Conservation (phyloP, 2,888 invertebrate genomes). For the Drosophila phalerata region DNA sequence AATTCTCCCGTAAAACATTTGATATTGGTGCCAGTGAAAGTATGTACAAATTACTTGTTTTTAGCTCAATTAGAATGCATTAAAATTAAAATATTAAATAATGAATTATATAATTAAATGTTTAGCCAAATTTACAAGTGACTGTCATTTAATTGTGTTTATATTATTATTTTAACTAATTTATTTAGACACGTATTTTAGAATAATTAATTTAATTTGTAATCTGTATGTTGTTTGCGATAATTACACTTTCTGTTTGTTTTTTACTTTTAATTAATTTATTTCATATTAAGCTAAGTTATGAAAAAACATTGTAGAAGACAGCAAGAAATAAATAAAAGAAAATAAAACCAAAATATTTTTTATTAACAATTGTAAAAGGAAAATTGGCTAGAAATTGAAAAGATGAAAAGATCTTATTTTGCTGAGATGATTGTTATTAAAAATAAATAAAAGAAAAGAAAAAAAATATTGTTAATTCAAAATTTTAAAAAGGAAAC, state of each 20-base stretch:
- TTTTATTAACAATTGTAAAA: no score
- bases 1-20: constrained; percentile 25
- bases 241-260: constrained; percentile 68
- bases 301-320: constrained; percentile 42
- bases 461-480: constrained; percentile 2
- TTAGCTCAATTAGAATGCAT: constrained; percentile 69
- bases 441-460: constrained; percentile 33
- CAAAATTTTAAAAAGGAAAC: no score
- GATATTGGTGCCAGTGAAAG: constrained; percentile 83
- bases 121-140: constrained; percentile 70
- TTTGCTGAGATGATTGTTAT: no score
- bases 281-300: constrained; percentile 51
- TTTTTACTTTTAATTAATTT: constrained; percentile 77
- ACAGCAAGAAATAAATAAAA: constrained; percentile 33
- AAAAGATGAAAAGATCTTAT: no score
- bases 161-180: constrained; percentile 43
- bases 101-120: constrained; percentile 24
- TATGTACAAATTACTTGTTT: constrained; percentile 81
- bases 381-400: no score
- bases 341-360: constrained; percentile 12
- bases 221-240: constrained; percentile 58
- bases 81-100: constrained; percentile 17
- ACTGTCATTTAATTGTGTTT: constrained; percentile 64
- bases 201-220: constrained; percentile 38
- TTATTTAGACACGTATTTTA: constrained; percentile 43